phyloP scores from a whole-genome alignment of 1,140 invertebrate genomes.

The Asbolus verrucosus region DNA sequence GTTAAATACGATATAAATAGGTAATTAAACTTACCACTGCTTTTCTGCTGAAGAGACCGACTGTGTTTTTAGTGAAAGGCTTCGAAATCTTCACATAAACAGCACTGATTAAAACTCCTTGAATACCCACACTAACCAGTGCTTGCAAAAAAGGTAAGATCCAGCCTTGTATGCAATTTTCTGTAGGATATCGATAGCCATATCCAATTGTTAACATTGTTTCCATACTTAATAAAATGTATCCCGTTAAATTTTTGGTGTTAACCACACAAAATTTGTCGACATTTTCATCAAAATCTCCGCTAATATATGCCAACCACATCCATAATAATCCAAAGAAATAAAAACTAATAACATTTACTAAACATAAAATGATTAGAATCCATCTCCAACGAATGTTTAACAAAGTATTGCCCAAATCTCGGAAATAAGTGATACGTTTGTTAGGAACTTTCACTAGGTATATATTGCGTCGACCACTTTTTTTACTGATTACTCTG shows the following conservation, averaged over 20 bases:
- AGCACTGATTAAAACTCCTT: conserved; percentile 58
- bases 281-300: conserved; percentile 51
- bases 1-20: no score
- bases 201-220: conserved; percentile 60
- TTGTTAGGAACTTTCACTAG: conserved; percentile 53
- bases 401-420: conserved; percentile 73
- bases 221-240: conserved; percentile 59
- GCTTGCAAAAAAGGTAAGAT: conserved; percentile 55
- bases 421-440: conserved; percentile 68
- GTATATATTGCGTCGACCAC: conserved; percentile 54
- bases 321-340: conserved; percentile 58
- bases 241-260: conserved; percentile 54
- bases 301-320: conserved; percentile 54
- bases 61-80: conserved; percentile 50
- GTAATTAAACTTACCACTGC: conserved; percentile 58
- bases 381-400: conserved; percentile 73
- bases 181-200: conserved; percentile 57
- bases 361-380: conserved; percentile 66
- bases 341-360: conserved; percentile 56
- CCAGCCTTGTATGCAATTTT: conserved; percentile 57
- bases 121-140: conserved; percentile 56
- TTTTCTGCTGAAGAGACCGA: conserved; percentile 58
- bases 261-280: conserved; percentile 53
- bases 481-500: conserved; percentile 53
- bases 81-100: conserved; percentile 60